Conservation (phyloP, 2,113 vertebrate species). For the Polyodon spathula region DNA sequence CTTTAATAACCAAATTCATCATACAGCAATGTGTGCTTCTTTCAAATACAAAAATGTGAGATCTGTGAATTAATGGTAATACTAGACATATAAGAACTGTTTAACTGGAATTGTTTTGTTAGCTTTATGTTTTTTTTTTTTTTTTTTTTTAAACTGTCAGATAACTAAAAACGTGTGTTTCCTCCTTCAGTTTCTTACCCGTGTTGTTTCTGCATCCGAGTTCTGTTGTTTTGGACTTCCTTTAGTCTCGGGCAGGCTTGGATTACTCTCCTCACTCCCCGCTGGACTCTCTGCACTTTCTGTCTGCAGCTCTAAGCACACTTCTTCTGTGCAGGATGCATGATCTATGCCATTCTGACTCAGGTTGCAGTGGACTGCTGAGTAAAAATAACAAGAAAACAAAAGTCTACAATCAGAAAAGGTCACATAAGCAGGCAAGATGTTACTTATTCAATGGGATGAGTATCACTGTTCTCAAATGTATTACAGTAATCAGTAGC, state of each 20-base stretch:
- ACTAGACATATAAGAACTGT: not conserved
- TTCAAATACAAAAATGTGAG: not conserved
- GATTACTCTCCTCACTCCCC: conserved; percentile 54
- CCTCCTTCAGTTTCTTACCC: conserved; percentile 54
- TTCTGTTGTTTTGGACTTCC: conserved; percentile 66
- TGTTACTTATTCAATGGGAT: too few species aligned
- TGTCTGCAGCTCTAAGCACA: conserved; percentile 76
- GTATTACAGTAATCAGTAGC: too few species aligned
- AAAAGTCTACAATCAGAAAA: not conserved
- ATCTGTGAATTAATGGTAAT: not conserved
- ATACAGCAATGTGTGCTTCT: not conserved
- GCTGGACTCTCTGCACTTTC: conserved; percentile 48
- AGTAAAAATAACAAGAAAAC: conserved; percentile 10
- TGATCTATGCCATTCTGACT: conserved; percentile 89
- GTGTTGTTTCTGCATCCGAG: conserved; percentile 73
- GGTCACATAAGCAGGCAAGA: not conserved
- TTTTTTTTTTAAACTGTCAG: too few species aligned
- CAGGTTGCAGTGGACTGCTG: conserved; percentile 92
- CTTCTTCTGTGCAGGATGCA: conserved; percentile 69
- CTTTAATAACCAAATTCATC: not conserved
- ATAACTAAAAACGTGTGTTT: too few species aligned
- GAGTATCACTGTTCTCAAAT: too few species aligned
- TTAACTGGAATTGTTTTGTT: not conserved
- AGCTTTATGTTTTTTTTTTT: not conserved
- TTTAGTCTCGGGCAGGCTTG: conserved; percentile 60